Percentiles rank a stretch among this genome's conserved stretches.
These are phyloP conservation scores for Lepetodrilus schrolli DNA, from an alignment of 2,888 invertebrate genomes.

Conservation along the genomic window DNA sequence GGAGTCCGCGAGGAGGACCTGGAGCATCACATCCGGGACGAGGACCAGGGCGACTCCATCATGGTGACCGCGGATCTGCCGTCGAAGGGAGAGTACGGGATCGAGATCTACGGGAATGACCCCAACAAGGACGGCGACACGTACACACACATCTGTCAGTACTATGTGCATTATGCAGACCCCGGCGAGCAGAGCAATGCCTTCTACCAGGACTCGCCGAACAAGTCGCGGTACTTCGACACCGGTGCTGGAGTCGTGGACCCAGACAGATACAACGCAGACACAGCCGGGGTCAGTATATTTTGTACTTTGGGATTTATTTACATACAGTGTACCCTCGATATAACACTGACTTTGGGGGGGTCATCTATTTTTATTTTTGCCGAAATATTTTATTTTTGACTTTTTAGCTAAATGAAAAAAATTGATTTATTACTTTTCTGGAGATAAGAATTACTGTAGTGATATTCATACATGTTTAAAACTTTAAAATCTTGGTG, in stretches of 20 bases:
- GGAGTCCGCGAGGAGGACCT: conserved; percentile 72
- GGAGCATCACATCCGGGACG: conserved; percentile 67
- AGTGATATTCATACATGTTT: too few species aligned
- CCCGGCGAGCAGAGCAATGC: conserved; percentile 61
- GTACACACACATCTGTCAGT: conserved; percentile 72
- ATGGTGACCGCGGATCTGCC: conserved; percentile 69
- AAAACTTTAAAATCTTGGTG: too few species aligned
- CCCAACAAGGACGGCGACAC: conserved; percentile 73
- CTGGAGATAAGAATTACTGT: too few species aligned
- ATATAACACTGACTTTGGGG: too few species aligned
- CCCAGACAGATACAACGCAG: conserved; percentile 48
- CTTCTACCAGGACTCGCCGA: conserved; percentile 67
- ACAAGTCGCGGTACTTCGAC: conserved; percentile 40
- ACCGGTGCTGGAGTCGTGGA: conserved; percentile 14
- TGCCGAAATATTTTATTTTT: too few species aligned
- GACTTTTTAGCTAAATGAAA: too few species aligned
- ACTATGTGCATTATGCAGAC: conserved; percentile 66
- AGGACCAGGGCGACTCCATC: conserved; percentile 66
- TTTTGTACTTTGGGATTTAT: too few species aligned
- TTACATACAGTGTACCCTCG: too few species aligned
- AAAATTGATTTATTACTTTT: too few species aligned
- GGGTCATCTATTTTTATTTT: too few species aligned
- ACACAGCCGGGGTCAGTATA: conserved; percentile 54
- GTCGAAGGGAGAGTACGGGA: conserved; percentile 72
- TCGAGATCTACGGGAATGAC: conserved; percentile 75